A percentile compares a stretch with the other conserved stretches of the same genome.
Conservation (phyloP, 2,888 invertebrate species). For the Drosophila tripunctata region DNA sequence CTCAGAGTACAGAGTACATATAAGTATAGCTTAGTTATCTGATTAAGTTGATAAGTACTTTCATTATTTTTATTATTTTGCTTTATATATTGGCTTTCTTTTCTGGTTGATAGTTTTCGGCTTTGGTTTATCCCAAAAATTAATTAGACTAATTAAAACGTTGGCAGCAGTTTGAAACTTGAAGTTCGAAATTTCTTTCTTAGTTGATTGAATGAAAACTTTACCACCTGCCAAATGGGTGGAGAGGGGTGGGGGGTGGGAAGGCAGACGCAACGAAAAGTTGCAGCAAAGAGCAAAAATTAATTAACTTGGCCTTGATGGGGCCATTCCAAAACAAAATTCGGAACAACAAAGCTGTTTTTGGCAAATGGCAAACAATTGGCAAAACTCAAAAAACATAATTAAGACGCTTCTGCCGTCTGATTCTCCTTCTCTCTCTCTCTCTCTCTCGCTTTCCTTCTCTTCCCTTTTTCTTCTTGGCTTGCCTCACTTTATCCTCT, state of each 20-base stretch:
- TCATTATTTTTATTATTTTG: constrained; percentile 7
- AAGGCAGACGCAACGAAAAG: not conserved
- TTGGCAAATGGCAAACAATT: constrained; percentile 63
- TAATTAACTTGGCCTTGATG: constrained; percentile 66
- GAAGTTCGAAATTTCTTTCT: constrained; percentile 71
- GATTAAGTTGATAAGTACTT: not conserved
- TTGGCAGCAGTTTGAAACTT: constrained; percentile 43
- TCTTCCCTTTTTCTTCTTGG: not conserved
- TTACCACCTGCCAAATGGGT: constrained; percentile 50
- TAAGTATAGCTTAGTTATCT: not conserved
- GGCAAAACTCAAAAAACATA: constrained; percentile 66
- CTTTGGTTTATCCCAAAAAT: constrained; percentile 52
- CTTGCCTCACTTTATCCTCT: not conserved
- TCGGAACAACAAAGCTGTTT: constrained; percentile 17
- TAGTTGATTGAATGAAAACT: constrained; percentile 73
- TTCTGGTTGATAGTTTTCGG: constrained; percentile 3
- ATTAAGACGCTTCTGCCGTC: constrained; percentile 53
- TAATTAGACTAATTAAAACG: constrained; percentile 77
- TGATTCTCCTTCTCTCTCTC: not conserved
- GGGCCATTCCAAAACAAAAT: constrained; percentile 12
- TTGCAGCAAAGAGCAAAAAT: constrained; percentile 43
- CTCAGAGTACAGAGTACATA: not conserved
- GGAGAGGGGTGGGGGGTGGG: not conserved
- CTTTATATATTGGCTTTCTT: not conserved
- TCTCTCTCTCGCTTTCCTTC: not conserved